phyloP scores from a whole-genome alignment of 1,140 invertebrate species.

The Condylostylus longicornis region DNA sequence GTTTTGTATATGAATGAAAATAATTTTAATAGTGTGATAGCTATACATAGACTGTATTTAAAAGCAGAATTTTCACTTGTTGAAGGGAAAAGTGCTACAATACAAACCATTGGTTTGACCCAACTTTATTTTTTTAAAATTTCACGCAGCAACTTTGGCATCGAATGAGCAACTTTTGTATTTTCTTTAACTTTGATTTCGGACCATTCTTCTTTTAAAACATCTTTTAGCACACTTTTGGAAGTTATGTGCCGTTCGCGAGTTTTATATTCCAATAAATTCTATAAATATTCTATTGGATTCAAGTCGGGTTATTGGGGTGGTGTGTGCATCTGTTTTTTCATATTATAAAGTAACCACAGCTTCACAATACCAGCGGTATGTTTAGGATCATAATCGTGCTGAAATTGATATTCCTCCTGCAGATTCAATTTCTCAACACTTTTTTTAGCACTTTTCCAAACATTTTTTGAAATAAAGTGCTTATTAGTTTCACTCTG shows the following conservation, averaged over 20 bases:
- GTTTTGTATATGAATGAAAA: no score
- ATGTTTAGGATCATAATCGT: no score
- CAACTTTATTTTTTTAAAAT: slow-evolving; percentile 5
- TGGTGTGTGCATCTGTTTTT: slow-evolving; percentile 15
- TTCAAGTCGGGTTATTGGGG: slow-evolving; percentile 23
- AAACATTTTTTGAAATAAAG: no score
- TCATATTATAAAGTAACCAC: slow-evolving; percentile 12
- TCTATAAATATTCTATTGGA: slow-evolving; percentile 18
- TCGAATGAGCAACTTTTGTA: slow-evolving; percentile 7
- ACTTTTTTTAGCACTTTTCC: no score
- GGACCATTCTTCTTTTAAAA: slow-evolving; percentile 11
- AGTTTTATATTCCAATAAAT: slow-evolving; percentile 13
- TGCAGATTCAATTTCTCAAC: slow-evolving; percentile 8
- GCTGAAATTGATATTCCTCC: slow-evolving; percentile 5
- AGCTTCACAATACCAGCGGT: slow-evolving; percentile 11
- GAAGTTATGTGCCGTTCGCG: slow-evolving; percentile 1
- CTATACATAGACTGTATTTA: no score
- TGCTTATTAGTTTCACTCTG: no score
- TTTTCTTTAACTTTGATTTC: slow-evolving; percentile 8
- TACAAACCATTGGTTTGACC: no score
- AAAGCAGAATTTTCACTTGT: no score
- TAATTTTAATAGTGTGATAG: no score
- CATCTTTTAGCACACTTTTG: slow-evolving; percentile 5
- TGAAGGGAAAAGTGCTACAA: no score
- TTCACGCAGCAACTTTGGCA: slow-evolving; percentile 7